Conservation (phyloP, 2,797 vertebrate species). For the Hozukius guyotensis region DNA sequence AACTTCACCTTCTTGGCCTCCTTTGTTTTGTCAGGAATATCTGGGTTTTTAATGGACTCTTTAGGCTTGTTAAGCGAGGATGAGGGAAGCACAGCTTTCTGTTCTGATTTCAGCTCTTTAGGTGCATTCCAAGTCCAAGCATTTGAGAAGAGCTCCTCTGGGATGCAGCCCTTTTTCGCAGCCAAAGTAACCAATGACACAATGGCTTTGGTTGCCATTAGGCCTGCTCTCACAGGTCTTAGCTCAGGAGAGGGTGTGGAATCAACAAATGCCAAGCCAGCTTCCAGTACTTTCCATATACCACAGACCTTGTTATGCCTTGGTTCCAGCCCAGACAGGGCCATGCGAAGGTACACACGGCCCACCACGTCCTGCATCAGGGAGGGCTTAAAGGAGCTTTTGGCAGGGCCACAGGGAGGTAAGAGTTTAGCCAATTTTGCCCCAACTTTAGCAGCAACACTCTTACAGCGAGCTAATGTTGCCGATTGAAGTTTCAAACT, state of each 20-base stretch:
- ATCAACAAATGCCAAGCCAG: constrained; percentile 81
- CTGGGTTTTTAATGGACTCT: constrained; percentile 49
- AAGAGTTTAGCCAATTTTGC: constrained; percentile 58
- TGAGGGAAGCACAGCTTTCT: constrained; percentile 32
- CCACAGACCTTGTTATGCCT: constrained; percentile 59
- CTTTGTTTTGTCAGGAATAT: constrained; percentile 41
- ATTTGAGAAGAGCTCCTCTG: constrained; percentile 80
- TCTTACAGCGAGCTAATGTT: constrained; percentile 78
- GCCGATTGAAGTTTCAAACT: constrained; percentile 74
- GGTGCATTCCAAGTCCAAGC: constrained; percentile 84
- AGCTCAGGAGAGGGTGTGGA: constrained; percentile 70
- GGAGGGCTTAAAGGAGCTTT: constrained; percentile 26
- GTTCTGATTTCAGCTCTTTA: constrained; percentile 34
- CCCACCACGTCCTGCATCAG: constrained; percentile 84
- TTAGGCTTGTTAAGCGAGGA: constrained; percentile 66
- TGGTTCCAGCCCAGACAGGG: constrained; percentile 72
- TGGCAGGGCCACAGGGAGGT: constrained; percentile 3
- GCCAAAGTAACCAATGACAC: constrained; percentile 75
- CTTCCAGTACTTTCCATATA: constrained; percentile 83
- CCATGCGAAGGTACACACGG: constrained; percentile 81
- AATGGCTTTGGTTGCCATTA: constrained; percentile 84
- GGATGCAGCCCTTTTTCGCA: constrained; percentile 61
- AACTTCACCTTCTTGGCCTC: constrained; percentile 57
- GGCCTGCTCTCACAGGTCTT: constrained; percentile 79
- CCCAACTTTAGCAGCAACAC: constrained; percentile 64